Base-by-base conservation (phyloP, 2,888 invertebrate genomes). In the Drosophila melanosoma region DNA sequence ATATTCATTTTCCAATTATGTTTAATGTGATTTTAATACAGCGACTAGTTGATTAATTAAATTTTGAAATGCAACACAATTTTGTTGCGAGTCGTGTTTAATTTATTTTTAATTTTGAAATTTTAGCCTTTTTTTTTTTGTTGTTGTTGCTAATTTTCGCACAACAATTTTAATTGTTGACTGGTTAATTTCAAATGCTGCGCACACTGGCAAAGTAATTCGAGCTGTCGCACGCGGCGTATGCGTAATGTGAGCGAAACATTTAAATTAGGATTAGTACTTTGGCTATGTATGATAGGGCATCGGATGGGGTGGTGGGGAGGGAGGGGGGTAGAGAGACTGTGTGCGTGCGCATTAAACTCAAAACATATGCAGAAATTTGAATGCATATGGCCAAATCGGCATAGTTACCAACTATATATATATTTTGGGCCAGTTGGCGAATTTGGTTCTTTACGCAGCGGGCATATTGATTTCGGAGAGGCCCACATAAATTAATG, bases 211-310 rank as follows among this genome's bases (percentile, higher is more conserved):
- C 15, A 48, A 45, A 33, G 23, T 6, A 53, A 12, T 15, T 40
- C 33, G 26, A 52, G 15, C 35, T 10, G 62, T 48, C 17, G 17
- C 51, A 81, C 56, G 38, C 40, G 53, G 66, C 75, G 60, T 61
- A 65, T 79, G 48, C 53, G 72, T 69, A 64, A 74, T 82, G 29
- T 59, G 52, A 57, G 60, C 32, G 69, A 70, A 75, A 75, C 81
- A 88, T 85, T 88, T 83, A 81, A 86, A 89, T 86, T 83, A 76
- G 87, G 89, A 88, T 89, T 89, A 89, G 87, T 86, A 78, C 71
- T 52, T 77, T 73, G 56, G 69, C 56, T 59, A 53, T 71, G 71
- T 23, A 15, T 15, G 40, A 33, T 17, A 35, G 26, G 6, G 2
- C 7, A 5, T 29, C 29, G 1, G 1, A 3, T 12, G 23, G 11